A percentile compares a stretch with the other conserved stretches of the same genome.
These are phyloP conservation scores for Microctonus aethiopoides DNA, from an alignment of 2,888 invertebrate genomes.

Conservation along the genomic window DNA sequence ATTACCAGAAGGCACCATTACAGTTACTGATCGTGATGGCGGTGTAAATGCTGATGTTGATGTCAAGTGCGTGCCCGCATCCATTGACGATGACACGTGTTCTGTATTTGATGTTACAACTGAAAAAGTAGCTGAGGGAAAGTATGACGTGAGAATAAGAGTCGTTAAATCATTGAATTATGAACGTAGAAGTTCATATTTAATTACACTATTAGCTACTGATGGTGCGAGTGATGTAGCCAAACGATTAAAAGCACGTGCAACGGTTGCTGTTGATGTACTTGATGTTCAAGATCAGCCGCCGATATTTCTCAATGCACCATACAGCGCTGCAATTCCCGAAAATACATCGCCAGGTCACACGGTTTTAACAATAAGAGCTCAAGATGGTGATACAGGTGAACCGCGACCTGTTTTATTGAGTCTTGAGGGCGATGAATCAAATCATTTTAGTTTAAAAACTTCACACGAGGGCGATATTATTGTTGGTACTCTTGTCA, in stretches of 20 bases:
- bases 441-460: constrained; percentile 75
- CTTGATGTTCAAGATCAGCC: constrained; percentile 86
- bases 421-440: constrained; percentile 76
- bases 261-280: constrained; percentile 80
- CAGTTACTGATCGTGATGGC: constrained; percentile 79
- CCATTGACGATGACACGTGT: constrained; percentile 77
- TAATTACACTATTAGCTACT: constrained; percentile 75
- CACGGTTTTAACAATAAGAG: constrained; percentile 77
- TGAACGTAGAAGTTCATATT: constrained; percentile 80
- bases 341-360: constrained; percentile 76
- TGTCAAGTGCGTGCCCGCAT: constrained; percentile 74
- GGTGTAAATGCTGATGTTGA: constrained; percentile 78
- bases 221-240: constrained; percentile 72
- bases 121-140: constrained; percentile 76
- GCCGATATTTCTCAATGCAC: constrained; percentile 83
- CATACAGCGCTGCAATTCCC: constrained; percentile 80
- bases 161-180: constrained; percentile 79
- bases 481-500: constrained; percentile 71
- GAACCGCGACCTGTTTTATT: constrained; percentile 76
- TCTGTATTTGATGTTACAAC: constrained; percentile 76
- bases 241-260: constrained; percentile 74
- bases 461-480: constrained; percentile 71
- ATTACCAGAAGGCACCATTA: constrained; percentile 70
- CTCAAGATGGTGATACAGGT: constrained; percentile 85
- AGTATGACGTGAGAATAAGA: constrained; percentile 77